These are phyloP conservation scores for Leptopterna dolabrata DNA, from an alignment of 2,888 invertebrate genomes.

Conservation along the genomic window DNA sequence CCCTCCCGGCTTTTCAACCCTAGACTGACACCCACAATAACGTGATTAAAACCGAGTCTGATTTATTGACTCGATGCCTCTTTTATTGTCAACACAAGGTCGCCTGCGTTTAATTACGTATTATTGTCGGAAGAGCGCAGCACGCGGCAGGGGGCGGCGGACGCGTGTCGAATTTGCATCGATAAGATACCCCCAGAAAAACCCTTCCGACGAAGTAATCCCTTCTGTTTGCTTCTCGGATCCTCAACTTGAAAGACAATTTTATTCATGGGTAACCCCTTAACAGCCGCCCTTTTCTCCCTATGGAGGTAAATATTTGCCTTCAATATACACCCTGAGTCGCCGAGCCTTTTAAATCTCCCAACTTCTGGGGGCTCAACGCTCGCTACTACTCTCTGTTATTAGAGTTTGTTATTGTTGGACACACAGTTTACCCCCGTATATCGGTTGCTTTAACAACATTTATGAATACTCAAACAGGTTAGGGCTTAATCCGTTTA, in stretches of 20 bases:
- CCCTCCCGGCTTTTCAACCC: constrained; percentile 14
- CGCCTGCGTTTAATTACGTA: constrained; percentile 57
- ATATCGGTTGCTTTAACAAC: constrained; percentile 47
- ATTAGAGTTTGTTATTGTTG: constrained; percentile 56
- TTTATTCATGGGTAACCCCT: constrained; percentile 50
- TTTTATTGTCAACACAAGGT: constrained; percentile 46
- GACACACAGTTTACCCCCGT: constrained; percentile 55
- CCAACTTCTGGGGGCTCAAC: constrained; percentile 12
- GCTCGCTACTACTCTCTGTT: constrained; percentile 26
- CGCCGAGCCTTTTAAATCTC: constrained; percentile 42
- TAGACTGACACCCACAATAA: constrained; percentile 55
- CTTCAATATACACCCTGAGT: constrained; percentile 48
- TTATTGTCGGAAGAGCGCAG: constrained; percentile 37
- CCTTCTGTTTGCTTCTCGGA: constrained; percentile 3
- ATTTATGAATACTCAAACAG: constrained; percentile 49
- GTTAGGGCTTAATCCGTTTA: constrained; percentile 3
- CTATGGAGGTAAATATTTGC: constrained; percentile 54
- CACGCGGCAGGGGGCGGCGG: constrained; percentile 4
- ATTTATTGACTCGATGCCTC: constrained; percentile 56
- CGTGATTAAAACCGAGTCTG: constrained; percentile 56
- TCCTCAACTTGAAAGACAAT: constrained; percentile 27
- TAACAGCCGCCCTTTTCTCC: constrained; percentile 4
- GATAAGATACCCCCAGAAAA: constrained; percentile 15
- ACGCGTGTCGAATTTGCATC: constrained; percentile 49
- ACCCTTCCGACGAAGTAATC: not conserved